Evolutionary conservation across 2,113 vertebrate genomes (phyloP).

Genomic region (Oncorhynchus masou): DNA sequence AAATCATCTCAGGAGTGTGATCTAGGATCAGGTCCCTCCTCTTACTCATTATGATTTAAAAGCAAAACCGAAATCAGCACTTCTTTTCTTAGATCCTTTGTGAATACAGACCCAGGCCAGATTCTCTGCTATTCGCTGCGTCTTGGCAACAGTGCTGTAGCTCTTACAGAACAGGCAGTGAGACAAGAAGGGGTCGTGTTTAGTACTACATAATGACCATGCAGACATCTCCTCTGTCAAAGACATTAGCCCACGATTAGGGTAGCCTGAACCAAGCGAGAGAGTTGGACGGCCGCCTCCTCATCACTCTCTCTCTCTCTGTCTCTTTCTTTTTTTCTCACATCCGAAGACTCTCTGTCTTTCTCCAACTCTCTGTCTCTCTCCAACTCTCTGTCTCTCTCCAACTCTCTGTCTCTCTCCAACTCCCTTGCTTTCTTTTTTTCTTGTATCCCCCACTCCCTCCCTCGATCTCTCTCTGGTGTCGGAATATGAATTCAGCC

Average conservation of each 20-base stretch:
- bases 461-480: constrained; percentile 21
- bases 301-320: constrained; percentile 13
- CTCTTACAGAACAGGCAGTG: not conserved
- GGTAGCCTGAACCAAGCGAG: constrained; percentile 23
- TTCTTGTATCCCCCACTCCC: not conserved
- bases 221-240: constrained; percentile 3
- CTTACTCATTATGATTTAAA: too few species aligned
- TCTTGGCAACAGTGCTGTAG: not conserved
- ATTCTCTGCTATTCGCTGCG: not conserved
- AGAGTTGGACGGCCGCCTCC: not conserved
- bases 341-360: not conserved
- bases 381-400: constrained; percentile 19
- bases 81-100: too few species aligned
- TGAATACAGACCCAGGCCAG: not conserved
- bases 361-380: constrained; percentile 19
- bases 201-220: constrained; percentile 5
- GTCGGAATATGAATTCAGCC: constrained; percentile 42
- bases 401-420: constrained; percentile 12
- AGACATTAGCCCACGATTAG: constrained; percentile 26
- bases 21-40: too few species aligned
- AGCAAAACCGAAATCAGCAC: too few species aligned
- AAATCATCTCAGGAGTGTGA: too few species aligned
- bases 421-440: not conserved
- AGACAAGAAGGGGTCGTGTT: not conserved
- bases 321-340: constrained; percentile 11